phyloP scores from a whole-genome alignment of 2,113 vertebrate species.

The Nerophis ophidion region DNA sequence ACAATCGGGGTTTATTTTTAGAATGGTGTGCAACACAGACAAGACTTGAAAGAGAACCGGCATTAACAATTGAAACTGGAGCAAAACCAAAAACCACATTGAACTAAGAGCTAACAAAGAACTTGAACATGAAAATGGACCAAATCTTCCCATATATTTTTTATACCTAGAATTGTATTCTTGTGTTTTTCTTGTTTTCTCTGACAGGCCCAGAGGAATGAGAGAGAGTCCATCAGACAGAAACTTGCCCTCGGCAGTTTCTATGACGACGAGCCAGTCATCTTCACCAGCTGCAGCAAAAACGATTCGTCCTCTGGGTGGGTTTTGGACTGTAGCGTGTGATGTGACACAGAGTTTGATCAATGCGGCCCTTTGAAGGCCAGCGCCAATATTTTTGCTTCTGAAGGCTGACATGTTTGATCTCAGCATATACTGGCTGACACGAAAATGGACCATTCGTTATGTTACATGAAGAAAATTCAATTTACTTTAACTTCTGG shows the following conservation, averaged over 20 bases:
- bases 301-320: constrained; percentile 87
- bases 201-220: constrained; percentile 93
- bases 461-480: background rate
- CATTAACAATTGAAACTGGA: too few species aligned
- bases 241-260: constrained; percentile 98
- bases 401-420: background rate
- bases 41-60: too few species aligned
- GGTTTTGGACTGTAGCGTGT: constrained; percentile 46
- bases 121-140: background rate
- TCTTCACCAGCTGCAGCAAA: constrained; percentile 92
- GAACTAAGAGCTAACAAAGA: too few species aligned
- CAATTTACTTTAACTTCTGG: background rate
- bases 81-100: too few species aligned
- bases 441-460: background rate
- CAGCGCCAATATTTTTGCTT: constrained; percentile 5
- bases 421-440: background rate
- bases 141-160: background rate
- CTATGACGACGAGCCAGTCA: constrained; percentile 96
- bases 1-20: too few species aligned
- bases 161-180: constrained; percentile 18
- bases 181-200: constrained; percentile 27
- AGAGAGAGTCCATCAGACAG: constrained; percentile 96
- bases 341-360: constrained; percentile 26
- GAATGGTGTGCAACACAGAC: too few species aligned
- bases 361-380: constrained; percentile 25